phyloP scores from a whole-genome alignment of 2,888 invertebrate species.

The Orchestes rusci region DNA sequence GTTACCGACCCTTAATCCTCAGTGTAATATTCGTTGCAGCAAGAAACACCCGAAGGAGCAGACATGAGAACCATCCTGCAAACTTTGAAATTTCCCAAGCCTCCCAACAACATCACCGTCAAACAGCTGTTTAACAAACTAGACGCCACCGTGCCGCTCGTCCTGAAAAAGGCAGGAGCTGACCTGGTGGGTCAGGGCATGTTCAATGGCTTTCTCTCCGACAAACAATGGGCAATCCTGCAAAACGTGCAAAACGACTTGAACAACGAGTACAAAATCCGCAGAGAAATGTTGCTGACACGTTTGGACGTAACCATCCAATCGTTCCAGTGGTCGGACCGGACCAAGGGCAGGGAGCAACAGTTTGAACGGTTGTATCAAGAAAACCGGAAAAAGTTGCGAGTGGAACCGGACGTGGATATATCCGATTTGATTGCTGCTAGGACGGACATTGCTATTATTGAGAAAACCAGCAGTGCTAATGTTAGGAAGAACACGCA shows the following conservation, averaged over 20 bases:
- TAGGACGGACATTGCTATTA: conserved; percentile 71
- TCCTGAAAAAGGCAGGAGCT: conserved; percentile 51
- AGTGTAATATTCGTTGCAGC: conserved; percentile 50
- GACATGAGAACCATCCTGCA: conserved; percentile 72
- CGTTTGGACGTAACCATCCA: conserved; percentile 93
- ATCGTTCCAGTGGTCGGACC: conserved; percentile 93
- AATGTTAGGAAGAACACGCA: conserved; percentile 78
- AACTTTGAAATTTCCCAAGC: conserved; percentile 75
- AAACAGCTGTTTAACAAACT: conserved; percentile 73
- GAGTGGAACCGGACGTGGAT: conserved; percentile 57
- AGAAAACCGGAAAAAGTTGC: conserved; percentile 47
- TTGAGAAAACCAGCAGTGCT: conserved; percentile 89
- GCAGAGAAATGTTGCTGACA: conserved; percentile 82
- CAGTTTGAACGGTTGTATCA: conserved; percentile 56
- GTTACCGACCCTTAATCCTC: not conserved
- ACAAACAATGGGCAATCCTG: conserved; percentile 77
- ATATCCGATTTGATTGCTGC: conserved; percentile 79
- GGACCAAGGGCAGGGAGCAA: conserved; percentile 65
- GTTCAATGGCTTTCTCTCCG: conserved; percentile 61
- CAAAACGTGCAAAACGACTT: conserved; percentile 64
- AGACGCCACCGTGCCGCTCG: conserved; percentile 59
- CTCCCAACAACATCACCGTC: conserved; percentile 74
- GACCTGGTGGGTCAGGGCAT: conserved; percentile 69
- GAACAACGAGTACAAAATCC: conserved; percentile 71
- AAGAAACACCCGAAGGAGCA: conserved; percentile 76